phyloP scores from a whole-genome alignment of 1,140 invertebrate species.

The Asobara japonica region DNA sequence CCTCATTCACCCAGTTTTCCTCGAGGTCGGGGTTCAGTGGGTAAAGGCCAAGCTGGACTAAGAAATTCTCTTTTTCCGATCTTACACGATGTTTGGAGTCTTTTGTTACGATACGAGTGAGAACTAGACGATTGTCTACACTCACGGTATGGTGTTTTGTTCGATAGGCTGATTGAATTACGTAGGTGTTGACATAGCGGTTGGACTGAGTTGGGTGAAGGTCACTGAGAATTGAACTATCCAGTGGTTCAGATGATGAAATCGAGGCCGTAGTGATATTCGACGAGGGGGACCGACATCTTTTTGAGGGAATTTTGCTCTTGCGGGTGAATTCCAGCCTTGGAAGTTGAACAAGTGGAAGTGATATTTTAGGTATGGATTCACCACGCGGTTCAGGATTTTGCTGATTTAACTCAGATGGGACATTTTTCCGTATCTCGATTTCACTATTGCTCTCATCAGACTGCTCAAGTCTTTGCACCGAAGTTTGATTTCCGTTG shows the following conservation, averaged over 20 bases:
- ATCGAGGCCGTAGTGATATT: not conserved
- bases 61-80: not conserved
- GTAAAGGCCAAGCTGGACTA: not conserved
- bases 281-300: not conserved
- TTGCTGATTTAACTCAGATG: no score
- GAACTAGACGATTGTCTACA: not conserved
- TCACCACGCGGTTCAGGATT: not conserved
- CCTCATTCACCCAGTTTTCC: conserved; percentile 10
- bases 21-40: not conserved
- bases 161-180: not conserved
- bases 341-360: not conserved
- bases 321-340: not conserved
- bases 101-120: not conserved
- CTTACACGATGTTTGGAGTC: not conserved
- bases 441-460: no score
- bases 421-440: no score
- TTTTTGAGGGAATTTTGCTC: not conserved
- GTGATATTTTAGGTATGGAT: not conserved
- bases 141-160: not conserved
- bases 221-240: not conserved
- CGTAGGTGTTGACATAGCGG: not conserved
- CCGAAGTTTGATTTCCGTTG: no score
- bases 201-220: not conserved
- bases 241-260: not conserved
- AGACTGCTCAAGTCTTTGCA: no score